Percentiles rank a stretch among this genome's conserved stretches.
These are phyloP conservation scores for Spisula subtruncata DNA, from an alignment of 2,888 invertebrate species.

Conservation along the genomic window DNA sequence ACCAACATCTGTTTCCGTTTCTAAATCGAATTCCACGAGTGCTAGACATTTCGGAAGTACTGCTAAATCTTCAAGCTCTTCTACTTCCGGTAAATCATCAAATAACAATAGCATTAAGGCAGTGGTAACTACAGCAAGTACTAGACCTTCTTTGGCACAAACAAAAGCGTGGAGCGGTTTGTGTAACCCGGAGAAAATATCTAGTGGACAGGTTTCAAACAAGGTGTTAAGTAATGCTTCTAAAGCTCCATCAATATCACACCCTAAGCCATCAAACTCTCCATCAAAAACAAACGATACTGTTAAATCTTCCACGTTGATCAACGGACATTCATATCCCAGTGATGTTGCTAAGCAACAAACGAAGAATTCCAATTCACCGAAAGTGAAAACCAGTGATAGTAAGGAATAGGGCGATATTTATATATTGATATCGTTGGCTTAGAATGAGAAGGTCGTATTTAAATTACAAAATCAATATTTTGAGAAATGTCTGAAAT, in stretches of 20 bases:
- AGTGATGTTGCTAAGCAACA: conserved; percentile 40
- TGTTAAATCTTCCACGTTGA: conserved; percentile 34
- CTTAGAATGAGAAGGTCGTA: no score
- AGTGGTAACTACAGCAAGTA: not conserved
- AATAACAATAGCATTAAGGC: not conserved
- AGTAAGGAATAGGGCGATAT: conserved; percentile 17
- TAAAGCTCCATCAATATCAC: conserved; percentile 25
- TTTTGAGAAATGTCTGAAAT: no score
- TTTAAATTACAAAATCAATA: no score
- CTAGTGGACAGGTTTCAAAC: conserved; percentile 2
- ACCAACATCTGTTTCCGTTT: conserved; percentile 1
- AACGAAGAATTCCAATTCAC: conserved; percentile 21
- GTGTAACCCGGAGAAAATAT: not conserved
- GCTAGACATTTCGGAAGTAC: not conserved
- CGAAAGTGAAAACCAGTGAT: conserved; percentile 17
- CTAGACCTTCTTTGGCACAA: not conserved
- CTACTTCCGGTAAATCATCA: not conserved
- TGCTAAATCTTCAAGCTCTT: conserved; percentile 30
- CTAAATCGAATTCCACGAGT: conserved; percentile 11
- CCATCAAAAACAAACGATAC: conserved; percentile 33
- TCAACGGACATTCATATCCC: conserved; percentile 46
- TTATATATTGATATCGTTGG: not conserved
- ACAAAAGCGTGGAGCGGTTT: not conserved
- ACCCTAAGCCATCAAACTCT: not conserved
- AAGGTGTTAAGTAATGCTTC: not conserved